Conservation (phyloP, 2,797 vertebrate species). For the Chloroceryle amazona region DNA sequence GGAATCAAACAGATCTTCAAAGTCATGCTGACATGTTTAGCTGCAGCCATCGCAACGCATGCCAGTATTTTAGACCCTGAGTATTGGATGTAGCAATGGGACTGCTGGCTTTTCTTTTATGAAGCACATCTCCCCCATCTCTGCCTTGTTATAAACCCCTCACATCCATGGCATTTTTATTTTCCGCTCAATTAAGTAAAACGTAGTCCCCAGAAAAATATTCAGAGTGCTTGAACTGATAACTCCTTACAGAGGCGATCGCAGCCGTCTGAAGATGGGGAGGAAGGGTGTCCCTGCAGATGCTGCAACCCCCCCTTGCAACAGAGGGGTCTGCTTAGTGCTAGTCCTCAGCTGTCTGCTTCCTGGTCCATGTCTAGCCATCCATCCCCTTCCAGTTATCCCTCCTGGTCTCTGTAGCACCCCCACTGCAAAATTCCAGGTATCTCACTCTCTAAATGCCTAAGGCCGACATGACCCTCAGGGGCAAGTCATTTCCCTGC, state of each 20-base stretch:
- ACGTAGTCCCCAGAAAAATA: not conserved
- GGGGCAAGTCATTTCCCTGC: constrained; percentile 11
- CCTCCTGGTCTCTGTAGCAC: not conserved
- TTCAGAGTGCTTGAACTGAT: constrained; percentile 3
- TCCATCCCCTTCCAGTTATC: not conserved
- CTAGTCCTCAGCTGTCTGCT: not conserved
- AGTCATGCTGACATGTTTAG: not conserved
- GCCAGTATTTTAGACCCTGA: not conserved
- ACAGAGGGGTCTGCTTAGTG: not conserved
- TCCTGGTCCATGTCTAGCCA: not conserved
- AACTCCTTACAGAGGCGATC: not conserved
- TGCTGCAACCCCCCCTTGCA: not conserved
- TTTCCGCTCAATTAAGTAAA: constrained; percentile 19
- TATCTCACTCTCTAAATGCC: constrained; percentile 44
- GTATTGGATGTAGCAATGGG: not conserved
- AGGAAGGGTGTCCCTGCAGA: not conserved
- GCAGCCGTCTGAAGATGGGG: not conserved
- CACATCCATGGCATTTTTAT: constrained; percentile 15
- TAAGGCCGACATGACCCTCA: not conserved
- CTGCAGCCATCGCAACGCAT: not conserved
- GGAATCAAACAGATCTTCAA: constrained; percentile 35
- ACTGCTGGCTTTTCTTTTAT: not conserved
- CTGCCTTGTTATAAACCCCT: not conserved
- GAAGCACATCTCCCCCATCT: not conserved
- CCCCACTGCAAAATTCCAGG: constrained; percentile 10